These are phyloP conservation scores for Panzeria rudis DNA, from an alignment of 2,888 invertebrate species.

Conservation along the genomic window DNA sequence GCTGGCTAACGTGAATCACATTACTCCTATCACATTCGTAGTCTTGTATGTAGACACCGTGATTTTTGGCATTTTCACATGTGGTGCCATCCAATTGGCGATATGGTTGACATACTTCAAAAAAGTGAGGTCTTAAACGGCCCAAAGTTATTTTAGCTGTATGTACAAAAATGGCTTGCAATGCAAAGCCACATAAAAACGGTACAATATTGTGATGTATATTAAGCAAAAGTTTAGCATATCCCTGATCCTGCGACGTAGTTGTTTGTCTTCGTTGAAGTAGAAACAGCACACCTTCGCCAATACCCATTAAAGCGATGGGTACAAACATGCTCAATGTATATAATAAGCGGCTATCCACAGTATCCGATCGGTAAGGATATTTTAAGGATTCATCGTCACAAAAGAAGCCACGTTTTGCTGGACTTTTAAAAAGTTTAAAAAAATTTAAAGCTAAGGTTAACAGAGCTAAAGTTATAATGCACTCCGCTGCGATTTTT, in stretches of 20 bases:
- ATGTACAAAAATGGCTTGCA: slow-evolving; percentile 35
- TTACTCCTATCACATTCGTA: slow-evolving; percentile 47
- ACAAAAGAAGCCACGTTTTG: slow-evolving; percentile 78
- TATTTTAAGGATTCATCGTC: slow-evolving; percentile 76
- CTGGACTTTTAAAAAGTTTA: slow-evolving; percentile 31
- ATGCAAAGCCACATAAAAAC: slow-evolving; percentile 71
- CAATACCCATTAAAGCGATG: slow-evolving; percentile 54
- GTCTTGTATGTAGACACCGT: slow-evolving; percentile 56
- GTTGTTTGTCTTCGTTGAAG: background rate
- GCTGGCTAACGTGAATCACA: slow-evolving; percentile 45
- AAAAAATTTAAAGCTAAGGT: background rate
- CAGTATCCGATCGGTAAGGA: slow-evolving; percentile 75
- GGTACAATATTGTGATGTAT: slow-evolving; percentile 73
- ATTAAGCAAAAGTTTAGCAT: slow-evolving; percentile 21
- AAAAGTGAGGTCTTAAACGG: slow-evolving; percentile 78
- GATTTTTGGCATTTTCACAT: slow-evolving; percentile 72
- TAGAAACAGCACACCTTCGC: slow-evolving; percentile 66
- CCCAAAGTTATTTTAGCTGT: slow-evolving; percentile 76
- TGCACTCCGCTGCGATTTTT: slow-evolving; percentile 3
- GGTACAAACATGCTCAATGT: slow-evolving; percentile 64
- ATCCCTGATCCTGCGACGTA: background rate
- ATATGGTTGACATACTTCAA: slow-evolving; percentile 75
- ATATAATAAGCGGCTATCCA: slow-evolving; percentile 12
- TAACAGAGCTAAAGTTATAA: slow-evolving; percentile 9
- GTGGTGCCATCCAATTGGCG: slow-evolving; percentile 70